Conservation (phyloP, 2,113 vertebrate genomes). For the Myotis yumanensis region DNA sequence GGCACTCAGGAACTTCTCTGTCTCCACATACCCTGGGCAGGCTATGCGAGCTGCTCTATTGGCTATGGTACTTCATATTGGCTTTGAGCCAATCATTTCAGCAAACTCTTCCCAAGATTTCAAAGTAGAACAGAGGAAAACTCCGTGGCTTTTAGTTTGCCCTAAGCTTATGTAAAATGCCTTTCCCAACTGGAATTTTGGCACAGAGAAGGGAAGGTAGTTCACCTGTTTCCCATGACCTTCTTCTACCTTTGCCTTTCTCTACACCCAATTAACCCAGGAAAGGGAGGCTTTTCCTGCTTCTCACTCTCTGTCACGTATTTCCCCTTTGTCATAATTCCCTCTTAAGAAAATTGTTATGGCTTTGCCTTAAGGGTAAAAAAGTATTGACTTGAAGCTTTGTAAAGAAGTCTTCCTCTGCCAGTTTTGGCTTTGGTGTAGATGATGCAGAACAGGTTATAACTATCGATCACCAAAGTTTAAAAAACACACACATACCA, state of each 20-base stretch:
- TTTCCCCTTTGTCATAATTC: background rate
- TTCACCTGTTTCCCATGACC: background rate
- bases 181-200: background rate
- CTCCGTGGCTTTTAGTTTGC: background rate
- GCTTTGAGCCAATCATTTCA: background rate
- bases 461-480: background rate
- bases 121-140: background rate
- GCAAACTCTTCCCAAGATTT: background rate
- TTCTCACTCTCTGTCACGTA: background rate
- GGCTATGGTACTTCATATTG: background rate
- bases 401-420: background rate
- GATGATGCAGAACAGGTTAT: background rate
- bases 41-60: background rate
- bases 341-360: background rate
- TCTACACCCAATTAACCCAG: background rate
- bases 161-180: background rate
- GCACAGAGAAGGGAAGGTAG: background rate
- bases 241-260: background rate
- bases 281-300: background rate
- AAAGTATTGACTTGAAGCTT: background rate
- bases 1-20: background rate
- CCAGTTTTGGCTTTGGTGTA: background rate
- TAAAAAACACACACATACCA: background rate
- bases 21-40: background rate
- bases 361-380: background rate